Evolutionary conservation across 2,797 vertebrate genomes (phyloP).

Genomic region (Urocyon cinereoargenteus): DNA sequence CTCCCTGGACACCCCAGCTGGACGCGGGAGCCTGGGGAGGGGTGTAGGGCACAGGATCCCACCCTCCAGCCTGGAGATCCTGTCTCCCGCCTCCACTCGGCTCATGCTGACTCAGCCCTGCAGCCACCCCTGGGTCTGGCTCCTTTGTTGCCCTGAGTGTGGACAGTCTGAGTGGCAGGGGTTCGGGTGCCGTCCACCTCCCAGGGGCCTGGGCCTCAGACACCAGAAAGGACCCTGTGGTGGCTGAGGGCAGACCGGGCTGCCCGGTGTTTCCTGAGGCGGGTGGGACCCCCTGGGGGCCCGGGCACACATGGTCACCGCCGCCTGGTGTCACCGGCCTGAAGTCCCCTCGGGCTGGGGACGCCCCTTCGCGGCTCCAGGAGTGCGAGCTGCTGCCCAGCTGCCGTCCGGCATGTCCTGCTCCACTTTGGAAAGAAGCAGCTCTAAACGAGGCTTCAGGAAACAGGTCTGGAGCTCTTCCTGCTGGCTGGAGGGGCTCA

Average conservation of each 20-base stretch:
- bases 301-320: accelerated
- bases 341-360: neutral
- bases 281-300: accelerated
- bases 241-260: neutral
- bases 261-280: accelerated
- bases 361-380: neutral
- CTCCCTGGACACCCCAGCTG: neutral
- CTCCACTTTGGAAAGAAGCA: neutral
- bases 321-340: accelerated
- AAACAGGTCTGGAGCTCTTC: neutral
- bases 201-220: neutral
- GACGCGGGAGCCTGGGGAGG: accelerated
- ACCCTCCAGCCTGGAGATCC: neutral
- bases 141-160: accelerated
- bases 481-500: too few species aligned
- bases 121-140: accelerated
- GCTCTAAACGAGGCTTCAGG: neutral
- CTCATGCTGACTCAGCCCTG: neutral
- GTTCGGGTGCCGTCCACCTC: accelerated
- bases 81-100: accelerated
- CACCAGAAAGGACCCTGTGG: accelerated
- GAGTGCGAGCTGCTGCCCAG: accelerated
- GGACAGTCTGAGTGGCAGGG: accelerated
- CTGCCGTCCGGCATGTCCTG: accelerated
- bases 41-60: neutral